Evolutionary conservation across 2,888 invertebrate species (phyloP).

Genomic region (Mongoloraphidia duomilia): DNA sequence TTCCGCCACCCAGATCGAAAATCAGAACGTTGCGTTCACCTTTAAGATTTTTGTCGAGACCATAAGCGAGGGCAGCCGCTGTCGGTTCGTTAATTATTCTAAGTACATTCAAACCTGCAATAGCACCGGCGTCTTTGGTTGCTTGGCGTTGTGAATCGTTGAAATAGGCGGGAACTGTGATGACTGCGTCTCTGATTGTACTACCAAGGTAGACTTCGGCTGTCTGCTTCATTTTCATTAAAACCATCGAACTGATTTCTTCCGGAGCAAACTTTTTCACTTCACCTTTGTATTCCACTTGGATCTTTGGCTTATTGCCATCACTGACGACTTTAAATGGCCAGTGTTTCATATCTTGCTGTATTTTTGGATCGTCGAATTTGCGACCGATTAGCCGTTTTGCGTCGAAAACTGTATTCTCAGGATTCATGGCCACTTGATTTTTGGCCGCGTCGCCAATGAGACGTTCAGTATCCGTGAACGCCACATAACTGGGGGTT

Average conservation of each 20-base stretch:
- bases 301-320: constrained; percentile 49
- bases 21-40: constrained; percentile 49
- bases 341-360: constrained; percentile 72
- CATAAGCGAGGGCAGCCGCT: constrained; percentile 58
- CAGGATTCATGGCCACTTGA: constrained; percentile 61
- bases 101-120: constrained; percentile 63
- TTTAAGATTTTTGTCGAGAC: constrained; percentile 49
- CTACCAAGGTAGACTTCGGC: constrained; percentile 58
- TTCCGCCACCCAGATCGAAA: constrained; percentile 47
- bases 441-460: constrained; percentile 81
- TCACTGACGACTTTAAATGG: constrained; percentile 60
- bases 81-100: constrained; percentile 76
- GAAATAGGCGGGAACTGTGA: constrained; percentile 61
- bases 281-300: constrained; percentile 50
- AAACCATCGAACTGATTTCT: constrained; percentile 54
- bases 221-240: constrained; percentile 48
- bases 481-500: constrained; percentile 78
- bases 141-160: constrained; percentile 62
- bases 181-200: constrained; percentile 52
- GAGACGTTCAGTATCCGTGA: constrained; percentile 68
- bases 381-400: constrained; percentile 69
- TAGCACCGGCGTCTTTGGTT: constrained; percentile 71
- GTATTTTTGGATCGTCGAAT: constrained; percentile 58
- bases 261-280: constrained; percentile 49
- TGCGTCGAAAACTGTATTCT: constrained; percentile 55